Evolutionary conservation across 2,797 vertebrate genomes (phyloP).

Genomic region (Ficedula albicollis): DNA sequence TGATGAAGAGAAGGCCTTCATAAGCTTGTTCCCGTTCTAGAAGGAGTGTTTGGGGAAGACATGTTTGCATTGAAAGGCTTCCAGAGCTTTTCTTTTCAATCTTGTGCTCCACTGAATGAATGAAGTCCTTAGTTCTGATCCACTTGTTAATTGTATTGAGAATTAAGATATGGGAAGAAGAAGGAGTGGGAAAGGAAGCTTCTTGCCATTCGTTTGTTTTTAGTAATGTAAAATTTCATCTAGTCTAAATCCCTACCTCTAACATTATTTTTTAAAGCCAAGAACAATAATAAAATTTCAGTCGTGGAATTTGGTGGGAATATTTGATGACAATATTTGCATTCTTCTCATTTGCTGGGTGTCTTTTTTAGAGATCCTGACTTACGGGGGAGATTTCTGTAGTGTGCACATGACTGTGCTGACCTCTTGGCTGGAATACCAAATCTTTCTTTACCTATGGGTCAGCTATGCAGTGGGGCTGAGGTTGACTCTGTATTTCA

Average conservation of each 20-base stretch:
- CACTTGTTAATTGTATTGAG: background rate
- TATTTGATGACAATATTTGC: background rate
- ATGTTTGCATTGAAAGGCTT: background rate
- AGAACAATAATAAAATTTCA: background rate
- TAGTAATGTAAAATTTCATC: background rate
- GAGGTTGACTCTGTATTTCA: background rate
- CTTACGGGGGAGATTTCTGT: accelerated
- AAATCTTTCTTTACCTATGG: background rate
- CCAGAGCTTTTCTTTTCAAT: background rate
- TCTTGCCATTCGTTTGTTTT: background rate
- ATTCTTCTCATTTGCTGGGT: background rate
- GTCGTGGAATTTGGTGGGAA: background rate
- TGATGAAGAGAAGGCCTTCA: no score
- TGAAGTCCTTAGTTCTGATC: background rate
- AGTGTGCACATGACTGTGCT: background rate
- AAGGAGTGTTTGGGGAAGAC: background rate
- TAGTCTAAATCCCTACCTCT: background rate
- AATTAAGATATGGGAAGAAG: background rate
- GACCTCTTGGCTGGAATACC: background rate
- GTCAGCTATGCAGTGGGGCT: background rate
- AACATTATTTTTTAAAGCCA: background rate
- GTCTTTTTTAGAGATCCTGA: background rate
- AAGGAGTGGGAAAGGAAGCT: background rate
- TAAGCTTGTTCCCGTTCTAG: background rate
- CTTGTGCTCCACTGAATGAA: accelerated